Evolutionary conservation across 2,113 vertebrate genomes (phyloP).

Genomic region (Nettapus auritus): DNA sequence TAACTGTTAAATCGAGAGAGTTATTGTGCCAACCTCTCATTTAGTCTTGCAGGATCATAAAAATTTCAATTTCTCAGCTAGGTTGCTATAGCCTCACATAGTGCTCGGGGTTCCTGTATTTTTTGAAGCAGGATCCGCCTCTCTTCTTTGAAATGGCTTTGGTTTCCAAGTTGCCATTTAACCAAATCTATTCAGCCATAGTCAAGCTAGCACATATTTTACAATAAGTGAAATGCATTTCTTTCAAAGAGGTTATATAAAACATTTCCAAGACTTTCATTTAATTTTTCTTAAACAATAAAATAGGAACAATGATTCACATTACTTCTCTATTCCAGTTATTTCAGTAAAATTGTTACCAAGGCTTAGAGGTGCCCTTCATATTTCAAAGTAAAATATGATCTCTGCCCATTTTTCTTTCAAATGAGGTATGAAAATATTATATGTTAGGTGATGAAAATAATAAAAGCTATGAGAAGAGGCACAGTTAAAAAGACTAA

Average conservation of each 20-base stretch:
- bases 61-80: not conserved
- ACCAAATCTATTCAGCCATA: not conserved
- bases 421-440: not conserved
- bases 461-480: constrained; percentile 11
- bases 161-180: not conserved
- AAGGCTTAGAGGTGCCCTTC: not conserved
- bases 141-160: constrained; percentile 12
- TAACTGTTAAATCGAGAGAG: not conserved
- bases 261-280: constrained; percentile 1
- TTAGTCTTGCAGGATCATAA: constrained; percentile 4
- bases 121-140: not conserved
- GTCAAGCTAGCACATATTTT: not conserved
- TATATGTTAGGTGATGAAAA: not conserved
- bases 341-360: not conserved
- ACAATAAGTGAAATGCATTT: not conserved
- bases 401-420: not conserved
- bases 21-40: not conserved
- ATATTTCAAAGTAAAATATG: not conserved
- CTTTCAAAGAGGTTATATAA: constrained; percentile 4
- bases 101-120: not conserved
- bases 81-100: not conserved
- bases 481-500: not conserved
- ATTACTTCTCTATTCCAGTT: not conserved
- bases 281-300: not conserved
- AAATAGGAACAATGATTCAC: not conserved